phyloP scores from a whole-genome alignment of 1,140 invertebrate genomes.

The Drosophila tropicalis region DNA sequence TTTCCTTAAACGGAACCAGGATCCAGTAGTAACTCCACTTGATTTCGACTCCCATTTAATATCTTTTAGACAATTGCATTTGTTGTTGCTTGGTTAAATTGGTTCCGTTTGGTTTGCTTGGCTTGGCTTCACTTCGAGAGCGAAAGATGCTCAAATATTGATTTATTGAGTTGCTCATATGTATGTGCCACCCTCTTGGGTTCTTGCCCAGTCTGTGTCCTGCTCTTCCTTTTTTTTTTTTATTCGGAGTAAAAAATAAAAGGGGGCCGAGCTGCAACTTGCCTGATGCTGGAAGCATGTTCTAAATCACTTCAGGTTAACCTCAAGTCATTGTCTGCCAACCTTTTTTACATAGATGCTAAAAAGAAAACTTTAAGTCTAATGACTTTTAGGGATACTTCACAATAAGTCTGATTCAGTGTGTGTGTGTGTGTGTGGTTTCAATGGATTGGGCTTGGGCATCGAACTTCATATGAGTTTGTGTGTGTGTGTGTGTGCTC shows the following conservation, averaged over 20 bases:
- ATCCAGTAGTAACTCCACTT: conserved; percentile 16
- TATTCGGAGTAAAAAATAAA: background rate
- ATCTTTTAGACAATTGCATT: conserved; percentile 67
- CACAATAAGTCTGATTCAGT: conserved; percentile 29
- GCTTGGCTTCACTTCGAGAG: background rate
- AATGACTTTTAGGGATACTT: conserved; percentile 71
- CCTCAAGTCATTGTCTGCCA: conserved; percentile 50
- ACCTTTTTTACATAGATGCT: conserved; percentile 23
- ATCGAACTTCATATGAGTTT: conserved; percentile 52
- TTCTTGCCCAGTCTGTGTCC: conserved; percentile 19
- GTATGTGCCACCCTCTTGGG: conserved; percentile 41
- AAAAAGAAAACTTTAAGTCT: conserved; percentile 63
- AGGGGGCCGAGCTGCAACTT: conserved; percentile 4
- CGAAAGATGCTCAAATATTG: conserved; percentile 62
- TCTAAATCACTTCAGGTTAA: conserved; percentile 60
- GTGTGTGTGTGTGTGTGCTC: background rate
- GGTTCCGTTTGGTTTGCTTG: background rate
- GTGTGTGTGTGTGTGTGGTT: conserved; percentile 6
- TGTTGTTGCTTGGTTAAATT: conserved; percentile 17
- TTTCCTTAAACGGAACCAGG: conserved; percentile 60
- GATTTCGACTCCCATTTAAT: conserved; percentile 23
- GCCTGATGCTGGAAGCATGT: conserved; percentile 16
- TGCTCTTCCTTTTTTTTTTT: background rate
- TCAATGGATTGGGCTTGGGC: conserved; percentile 31
- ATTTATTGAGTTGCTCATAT: conserved; percentile 76